Conservation (phyloP, 2,113 vertebrate genomes). For the Uria lomvia region DNA sequence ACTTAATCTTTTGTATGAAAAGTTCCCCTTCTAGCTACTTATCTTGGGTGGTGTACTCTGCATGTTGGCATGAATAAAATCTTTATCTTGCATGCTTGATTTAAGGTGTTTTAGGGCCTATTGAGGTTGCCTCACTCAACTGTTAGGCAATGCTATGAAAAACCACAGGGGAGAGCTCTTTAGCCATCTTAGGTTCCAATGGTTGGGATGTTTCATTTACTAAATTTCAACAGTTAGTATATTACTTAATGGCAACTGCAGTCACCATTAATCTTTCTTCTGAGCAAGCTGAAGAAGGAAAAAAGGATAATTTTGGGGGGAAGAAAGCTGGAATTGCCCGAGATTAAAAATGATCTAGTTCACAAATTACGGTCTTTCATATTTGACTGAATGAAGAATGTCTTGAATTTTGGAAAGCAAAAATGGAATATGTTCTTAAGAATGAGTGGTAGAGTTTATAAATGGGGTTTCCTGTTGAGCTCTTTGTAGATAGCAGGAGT, state of each 20-base stretch:
- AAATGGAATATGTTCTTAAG: not conserved
- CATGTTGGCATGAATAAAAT: slow-evolving; percentile 72
- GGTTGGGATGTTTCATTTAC: not conserved
- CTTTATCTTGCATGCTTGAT: slow-evolving; percentile 68
- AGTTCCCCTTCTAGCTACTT: slow-evolving; percentile 70
- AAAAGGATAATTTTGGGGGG: not conserved
- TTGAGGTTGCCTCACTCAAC: not conserved
- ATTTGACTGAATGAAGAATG: not conserved
- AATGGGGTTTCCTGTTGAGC: not conserved
- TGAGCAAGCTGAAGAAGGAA: not conserved
- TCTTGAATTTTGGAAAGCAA: not conserved
- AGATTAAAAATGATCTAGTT: not conserved
- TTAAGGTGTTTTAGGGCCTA: not conserved
- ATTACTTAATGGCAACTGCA: not conserved
- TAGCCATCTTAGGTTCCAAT: not conserved
- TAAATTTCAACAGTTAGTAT: not conserved
- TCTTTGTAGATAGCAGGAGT: not conserved
- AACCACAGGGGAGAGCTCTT: slow-evolving; percentile 58
- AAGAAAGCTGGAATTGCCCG: not conserved
- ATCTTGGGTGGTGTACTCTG: slow-evolving; percentile 53
- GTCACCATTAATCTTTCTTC: not conserved
- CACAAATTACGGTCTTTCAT: not conserved
- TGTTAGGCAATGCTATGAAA: slow-evolving; percentile 44
- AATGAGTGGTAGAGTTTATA: not conserved
- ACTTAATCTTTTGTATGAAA: slow-evolving; percentile 73